Evolutionary conservation across 2,888 invertebrate genomes (phyloP), one percentile per base, ranked within the genome.

Genomic region (Zaprionus bogoriensis): DNA sequence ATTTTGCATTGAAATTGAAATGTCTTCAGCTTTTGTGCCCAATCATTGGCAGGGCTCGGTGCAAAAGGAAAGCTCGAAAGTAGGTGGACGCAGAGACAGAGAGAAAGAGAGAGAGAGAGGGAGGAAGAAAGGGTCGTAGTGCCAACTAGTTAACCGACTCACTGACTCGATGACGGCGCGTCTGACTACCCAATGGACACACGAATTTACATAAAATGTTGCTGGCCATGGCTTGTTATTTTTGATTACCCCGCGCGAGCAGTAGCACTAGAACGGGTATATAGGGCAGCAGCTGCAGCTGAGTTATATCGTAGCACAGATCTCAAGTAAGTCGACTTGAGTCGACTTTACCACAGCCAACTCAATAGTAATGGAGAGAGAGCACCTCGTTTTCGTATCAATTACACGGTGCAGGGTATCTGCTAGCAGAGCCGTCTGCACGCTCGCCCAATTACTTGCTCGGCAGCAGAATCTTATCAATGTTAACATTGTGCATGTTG

Each of bases 1-100:
- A 74, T 80, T 80, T 86, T 83, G 62, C 77, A 86, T 83, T 74
- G 62, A 76, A 80, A 86, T 86, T 74, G 83, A 83, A 80, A 79
- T 79, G 80, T 70, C 66, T 54, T 42, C 80, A 62, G 70, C 60
- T 72, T 68, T 79, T 77, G 67, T 62, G 69, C 48, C 52, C 61
- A 61, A 72, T 66, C 67, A 61, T 72, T 54, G 55, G 50, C 32
- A 36, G 9, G 10, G 2, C n/a, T 5, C n/a, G 23, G 23, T 3
- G 4, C 23, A 23, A 23, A 6, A 23, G 23, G 3, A 6, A 23
- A 6, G 23, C 23, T 23, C 23, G 23, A 23, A 23, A 3, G 23
- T 3, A 23, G 3, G 23, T 6, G 23, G 23, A 23, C 19, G 20
- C 32, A 5, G 10, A 20, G 9, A n/a, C n/a, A 9, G 20, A n/a